A percentile compares a stretch with the other conserved stretches of the same genome.
Evolutionary conservation across 2,888 invertebrate species (phyloP).

Genomic region (Hemithea aestivaria): DNA sequence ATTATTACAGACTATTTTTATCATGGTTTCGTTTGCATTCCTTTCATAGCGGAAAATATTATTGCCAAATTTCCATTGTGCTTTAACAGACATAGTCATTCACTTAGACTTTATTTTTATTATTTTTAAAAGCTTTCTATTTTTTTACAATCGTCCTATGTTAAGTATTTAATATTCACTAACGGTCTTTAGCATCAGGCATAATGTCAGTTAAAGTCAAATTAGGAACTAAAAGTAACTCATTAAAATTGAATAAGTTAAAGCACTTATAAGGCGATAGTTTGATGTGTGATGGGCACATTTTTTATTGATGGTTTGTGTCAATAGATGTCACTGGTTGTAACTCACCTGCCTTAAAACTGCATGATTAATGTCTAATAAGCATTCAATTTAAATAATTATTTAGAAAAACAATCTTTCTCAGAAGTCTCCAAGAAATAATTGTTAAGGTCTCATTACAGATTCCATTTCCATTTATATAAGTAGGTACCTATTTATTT

Average conservation of each 20-base stretch:
- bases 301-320: conserved; percentile 33
- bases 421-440: no score
- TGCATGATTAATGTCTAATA: conserved; percentile 22
- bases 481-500: no score
- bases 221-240: conserved; percentile 32
- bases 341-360: conserved; percentile 29
- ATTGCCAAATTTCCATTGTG: no score
- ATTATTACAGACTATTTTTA: no score
- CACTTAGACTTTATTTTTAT: no score
- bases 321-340: conserved; percentile 12
- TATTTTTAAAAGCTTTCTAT: no score
- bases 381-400: conserved; percentile 30
- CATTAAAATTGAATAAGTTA: conserved; percentile 43
- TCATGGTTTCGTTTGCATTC: no score
- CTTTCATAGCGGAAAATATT: no score
- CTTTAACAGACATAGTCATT: no score
- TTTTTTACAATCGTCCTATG: background rate
- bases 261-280: conserved; percentile 35
- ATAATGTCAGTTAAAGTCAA: conserved; percentile 5
- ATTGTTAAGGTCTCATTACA: no score
- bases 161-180: conserved; percentile 1
- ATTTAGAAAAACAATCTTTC: conserved; percentile 7
- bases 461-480: no score
- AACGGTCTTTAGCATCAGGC: conserved; percentile 6
- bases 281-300: conserved; percentile 48